These are phyloP conservation scores for Melieria crassipennis DNA, from an alignment of 2,888 invertebrate species.

Conservation along the genomic window DNA sequence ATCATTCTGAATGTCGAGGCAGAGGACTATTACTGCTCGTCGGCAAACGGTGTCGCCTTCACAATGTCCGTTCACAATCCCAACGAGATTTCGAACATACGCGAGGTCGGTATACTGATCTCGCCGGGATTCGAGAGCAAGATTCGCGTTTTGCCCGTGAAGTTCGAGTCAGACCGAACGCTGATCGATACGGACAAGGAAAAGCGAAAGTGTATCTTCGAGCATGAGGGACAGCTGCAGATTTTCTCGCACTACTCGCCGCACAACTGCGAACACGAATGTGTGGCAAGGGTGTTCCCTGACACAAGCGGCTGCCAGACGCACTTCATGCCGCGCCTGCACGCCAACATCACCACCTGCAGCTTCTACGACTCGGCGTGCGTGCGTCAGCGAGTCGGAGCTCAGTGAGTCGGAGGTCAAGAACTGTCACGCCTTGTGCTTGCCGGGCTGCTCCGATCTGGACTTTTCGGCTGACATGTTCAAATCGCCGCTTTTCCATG, in stretches of 20 bases:
- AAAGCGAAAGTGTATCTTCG: slow-evolving; percentile 74
- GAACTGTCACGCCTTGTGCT: slow-evolving; percentile 68
- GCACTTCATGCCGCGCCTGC: slow-evolving; percentile 67
- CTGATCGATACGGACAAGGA: slow-evolving; percentile 39
- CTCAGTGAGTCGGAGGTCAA: slow-evolving; percentile 9
- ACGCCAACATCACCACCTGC: slow-evolving; percentile 73
- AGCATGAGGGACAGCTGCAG: slow-evolving; percentile 72
- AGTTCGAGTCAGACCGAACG: slow-evolving; percentile 40
- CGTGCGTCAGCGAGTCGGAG: slow-evolving; percentile 45
- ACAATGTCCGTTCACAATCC: slow-evolving; percentile 49
- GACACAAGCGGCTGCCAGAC: slow-evolving; percentile 47
- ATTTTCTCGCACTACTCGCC: slow-evolving; percentile 77
- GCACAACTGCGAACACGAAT: slow-evolving; percentile 79
- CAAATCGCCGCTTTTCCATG: slow-evolving; percentile 66
- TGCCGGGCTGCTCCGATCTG: slow-evolving; percentile 76
- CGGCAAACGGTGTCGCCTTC: slow-evolving; percentile 69
- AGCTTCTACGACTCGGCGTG: slow-evolving; percentile 73
- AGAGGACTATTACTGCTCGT: slow-evolving; percentile 80
- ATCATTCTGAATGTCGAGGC: slow-evolving; percentile 75
- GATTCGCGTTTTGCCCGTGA: slow-evolving; percentile 42
- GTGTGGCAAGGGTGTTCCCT: slow-evolving; percentile 75
- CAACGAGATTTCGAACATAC: slow-evolving; percentile 42
- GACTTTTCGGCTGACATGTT: slow-evolving; percentile 72
- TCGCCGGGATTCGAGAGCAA: slow-evolving; percentile 46
- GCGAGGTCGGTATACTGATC: slow-evolving; percentile 44